phyloP scores from a whole-genome alignment of 2,113 vertebrate species.

The Mirounga angustirostris region DNA sequence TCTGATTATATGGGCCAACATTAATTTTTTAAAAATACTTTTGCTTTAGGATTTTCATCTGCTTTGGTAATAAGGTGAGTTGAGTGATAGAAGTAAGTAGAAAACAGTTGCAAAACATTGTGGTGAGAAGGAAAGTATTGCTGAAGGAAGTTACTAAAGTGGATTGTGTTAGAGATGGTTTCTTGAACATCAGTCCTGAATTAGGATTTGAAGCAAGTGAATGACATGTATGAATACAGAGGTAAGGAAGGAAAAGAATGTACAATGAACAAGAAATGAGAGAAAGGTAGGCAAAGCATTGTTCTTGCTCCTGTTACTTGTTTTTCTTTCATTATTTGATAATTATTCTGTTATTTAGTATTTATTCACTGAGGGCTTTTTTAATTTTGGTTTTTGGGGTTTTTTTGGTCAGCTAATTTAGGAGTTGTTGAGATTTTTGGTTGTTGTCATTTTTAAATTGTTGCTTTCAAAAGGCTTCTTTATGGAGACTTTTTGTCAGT shows the following conservation, averaged over 20 bases:
- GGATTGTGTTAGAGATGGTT: neutral
- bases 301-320: neutral
- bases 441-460: constrained; percentile 54
- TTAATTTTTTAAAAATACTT: neutral
- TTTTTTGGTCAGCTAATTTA: neutral
- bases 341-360: neutral
- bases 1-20: neutral
- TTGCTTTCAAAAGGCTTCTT: neutral
- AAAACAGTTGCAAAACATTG: neutral
- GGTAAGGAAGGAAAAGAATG: neutral
- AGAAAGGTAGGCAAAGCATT: neutral
- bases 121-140: neutral
- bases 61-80: neutral
- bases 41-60: neutral
- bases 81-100: neutral
- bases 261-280: neutral
- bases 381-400: neutral
- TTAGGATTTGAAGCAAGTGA: neutral
- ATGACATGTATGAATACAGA: neutral
- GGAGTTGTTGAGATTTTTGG: neutral
- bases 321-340: neutral
- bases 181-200: neutral
- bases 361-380: neutral
- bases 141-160: neutral
- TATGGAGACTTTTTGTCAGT: neutral